Evolutionary conservation across 2,113 vertebrate species (phyloP), one percentile per base, ranked within the genome.

Genomic region (Gymnocephalus cernua): DNA sequence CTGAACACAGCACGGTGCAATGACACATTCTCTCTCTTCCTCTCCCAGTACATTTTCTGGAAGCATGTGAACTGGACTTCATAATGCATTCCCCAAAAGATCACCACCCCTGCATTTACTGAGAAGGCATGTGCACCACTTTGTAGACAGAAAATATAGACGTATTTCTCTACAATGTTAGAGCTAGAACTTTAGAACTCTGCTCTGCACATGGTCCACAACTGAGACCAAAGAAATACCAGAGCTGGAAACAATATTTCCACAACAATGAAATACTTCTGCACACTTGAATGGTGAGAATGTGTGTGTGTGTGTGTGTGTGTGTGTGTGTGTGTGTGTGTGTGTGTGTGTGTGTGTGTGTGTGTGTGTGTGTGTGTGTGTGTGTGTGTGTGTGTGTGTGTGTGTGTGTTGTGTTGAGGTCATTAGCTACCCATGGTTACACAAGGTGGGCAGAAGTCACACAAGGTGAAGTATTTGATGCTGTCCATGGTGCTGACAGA

Each of bases 401-500:
- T 21, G 44, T 62, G 19, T 38, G 8, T 38, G 35, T 35, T n/a
- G n/a, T n/a, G n/a, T n/a, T n/a, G 44, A 50, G 44, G 56, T 73
- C 53, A 19, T 68, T 25, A 75, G 59, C 61, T 67, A 58, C n/a
- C 69, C 53, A 32, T 67, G 58, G 74, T 58, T 71, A 8, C 18
- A 65, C 57, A 8, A n/a, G 44, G 74, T 59, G 41, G 66, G 86
- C 44, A 32, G 75, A 57, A 47, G 41, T 74, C 44, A 78, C 75
- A 61, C 50, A 66, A n/a, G 27, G 47, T 50, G 9, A 74, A 77
- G 45, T 50, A 57, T 53, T 53, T 70, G 63, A 67, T 13, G 47
- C 81, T 88, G 80, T 89, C 87, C 80, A 38, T 85, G 86, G 85
- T 88, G 69, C 88, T 90, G 85, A 90, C 84, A 68, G 3, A 64